A percentile compares a stretch with the other conserved stretches of the same genome.
Conservation (phyloP, 2,888 invertebrate species). For the Agrotis exclamationis region DNA sequence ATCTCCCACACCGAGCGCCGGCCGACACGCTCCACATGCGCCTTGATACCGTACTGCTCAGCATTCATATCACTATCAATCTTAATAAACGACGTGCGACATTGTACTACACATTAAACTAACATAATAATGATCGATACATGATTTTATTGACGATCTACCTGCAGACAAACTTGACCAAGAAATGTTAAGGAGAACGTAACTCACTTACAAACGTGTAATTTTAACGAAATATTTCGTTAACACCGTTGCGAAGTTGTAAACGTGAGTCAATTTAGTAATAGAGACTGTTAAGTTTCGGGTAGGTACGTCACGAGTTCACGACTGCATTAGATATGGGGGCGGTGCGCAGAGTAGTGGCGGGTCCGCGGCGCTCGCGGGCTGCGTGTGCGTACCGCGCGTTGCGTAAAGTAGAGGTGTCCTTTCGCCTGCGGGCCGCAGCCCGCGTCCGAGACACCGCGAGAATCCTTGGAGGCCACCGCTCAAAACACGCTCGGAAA, state of each 20-base stretch:
- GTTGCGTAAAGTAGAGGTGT: slow-evolving; percentile 81
- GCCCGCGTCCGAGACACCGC: slow-evolving; percentile 83
- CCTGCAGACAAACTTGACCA: slow-evolving; percentile 79
- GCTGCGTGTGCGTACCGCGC: slow-evolving; percentile 69
- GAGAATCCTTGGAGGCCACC: slow-evolving; percentile 90
- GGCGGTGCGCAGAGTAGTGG: slow-evolving; percentile 62
- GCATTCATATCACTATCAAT: slow-evolving; percentile 46
- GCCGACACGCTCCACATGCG: slow-evolving; percentile 55
- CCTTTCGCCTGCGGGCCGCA: slow-evolving; percentile 77
- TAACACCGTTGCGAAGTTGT: slow-evolving; percentile 84
- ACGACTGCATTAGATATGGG: slow-evolving; percentile 72
- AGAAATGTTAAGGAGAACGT: slow-evolving; percentile 76
- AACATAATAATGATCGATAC: slow-evolving; percentile 49
- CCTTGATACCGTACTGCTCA: slow-evolving; percentile 43
- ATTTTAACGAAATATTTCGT: slow-evolving; percentile 83
- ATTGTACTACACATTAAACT: slow-evolving; percentile 33
- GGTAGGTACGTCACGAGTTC: slow-evolving; percentile 76
- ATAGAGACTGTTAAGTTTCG: slow-evolving; percentile 78
- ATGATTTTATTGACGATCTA: slow-evolving; percentile 54
- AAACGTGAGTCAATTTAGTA: slow-evolving; percentile 86
- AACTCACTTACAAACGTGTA: slow-evolving; percentile 75
- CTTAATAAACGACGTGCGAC: slow-evolving; percentile 48
- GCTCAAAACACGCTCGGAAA: slow-evolving; percentile 90
- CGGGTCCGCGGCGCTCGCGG: slow-evolving; percentile 39
- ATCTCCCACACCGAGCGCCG: slow-evolving; percentile 80